Base-by-base conservation (phyloP, 2,113 vertebrate genomes). In the Gopherus flavomarginatus region DNA sequence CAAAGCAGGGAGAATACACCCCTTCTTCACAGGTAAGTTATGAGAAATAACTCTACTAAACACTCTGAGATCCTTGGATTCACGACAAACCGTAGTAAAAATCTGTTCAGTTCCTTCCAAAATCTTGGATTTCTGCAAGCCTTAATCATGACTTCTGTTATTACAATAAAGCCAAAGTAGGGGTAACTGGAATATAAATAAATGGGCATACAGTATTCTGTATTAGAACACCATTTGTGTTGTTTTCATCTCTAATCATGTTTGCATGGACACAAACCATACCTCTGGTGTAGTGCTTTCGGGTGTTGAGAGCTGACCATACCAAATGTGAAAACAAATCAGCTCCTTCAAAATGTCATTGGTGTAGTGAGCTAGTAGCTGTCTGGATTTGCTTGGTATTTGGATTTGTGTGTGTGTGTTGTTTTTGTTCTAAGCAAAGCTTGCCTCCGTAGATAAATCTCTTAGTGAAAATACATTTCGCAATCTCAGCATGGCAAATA, bases 401-500 rank as follows among this genome's bases (percentile, higher is more conserved):
- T 22, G 27, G 85, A 22, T 92, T 31, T 81, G 72, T 88, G 26
- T 90, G 5, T 86, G 57, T 62, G 57, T 62, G 53, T 88, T 92
- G 84, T n/a, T 84, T 84, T 94, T 54, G 56, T 89, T 42, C 57
- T 92, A 82, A 94, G 92, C 38, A 6, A 62, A 86, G 29, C 90
- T 94, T 94, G 93, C 91, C 93, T 94, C 77, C 82, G 49, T 96
- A 59, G 26, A 19, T 77, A 50, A 90, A 85, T 81, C 19, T 52
- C 16, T 54, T 52, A 50, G 1, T 94, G 91, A 82, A 97, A 85
- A 94, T 75, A 26, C 11, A 50, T 87, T 86, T 91, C 69, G 54
- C 29, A 59, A 59, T 94, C 42, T 90, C 79, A 84, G 90, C 91
- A 86, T 94, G 85, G 81, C 77, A 92, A 89, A 81, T 81, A 77